phyloP scores from a whole-genome alignment of 2,888 invertebrate species.

The Crematogaster levior region DNA sequence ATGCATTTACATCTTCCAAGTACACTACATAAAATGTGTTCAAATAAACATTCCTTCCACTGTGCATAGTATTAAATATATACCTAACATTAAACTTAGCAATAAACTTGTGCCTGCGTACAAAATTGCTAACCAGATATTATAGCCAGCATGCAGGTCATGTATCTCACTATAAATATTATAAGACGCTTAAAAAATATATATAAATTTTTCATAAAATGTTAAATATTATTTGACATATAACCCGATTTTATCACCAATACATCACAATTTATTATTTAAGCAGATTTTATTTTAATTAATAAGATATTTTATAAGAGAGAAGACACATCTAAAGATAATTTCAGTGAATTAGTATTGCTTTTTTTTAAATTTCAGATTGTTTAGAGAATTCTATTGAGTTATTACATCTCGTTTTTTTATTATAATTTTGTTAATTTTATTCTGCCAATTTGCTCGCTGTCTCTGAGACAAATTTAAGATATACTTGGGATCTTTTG shows the following conservation, averaged over 20 bases:
- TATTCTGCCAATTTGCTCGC: constrained; percentile 40
- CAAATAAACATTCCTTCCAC: constrained; percentile 31
- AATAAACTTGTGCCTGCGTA: background rate
- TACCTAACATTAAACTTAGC: background rate
- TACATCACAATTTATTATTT: background rate
- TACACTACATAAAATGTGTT: background rate
- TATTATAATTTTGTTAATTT: background rate
- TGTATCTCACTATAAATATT: constrained; percentile 16
- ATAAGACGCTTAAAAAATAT: constrained; percentile 17
- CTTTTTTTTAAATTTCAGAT: background rate
- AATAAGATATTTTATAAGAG: background rate
- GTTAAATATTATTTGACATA: background rate
- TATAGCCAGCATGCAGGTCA: constrained; percentile 1
- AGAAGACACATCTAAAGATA: background rate
- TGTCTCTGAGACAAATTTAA: constrained; percentile 55
- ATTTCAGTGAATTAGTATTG: background rate
- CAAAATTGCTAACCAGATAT: background rate
- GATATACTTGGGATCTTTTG: background rate
- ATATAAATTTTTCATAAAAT: constrained; percentile 30
- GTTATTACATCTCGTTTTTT: background rate
- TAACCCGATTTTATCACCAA: background rate
- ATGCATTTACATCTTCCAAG: background rate
- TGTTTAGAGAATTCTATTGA: background rate
- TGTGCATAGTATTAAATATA: constrained; percentile 15
- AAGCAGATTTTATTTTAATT: background rate